Conservation (phyloP, 1,140 invertebrate species). For the Choristoneura fumiferana region DNA sequence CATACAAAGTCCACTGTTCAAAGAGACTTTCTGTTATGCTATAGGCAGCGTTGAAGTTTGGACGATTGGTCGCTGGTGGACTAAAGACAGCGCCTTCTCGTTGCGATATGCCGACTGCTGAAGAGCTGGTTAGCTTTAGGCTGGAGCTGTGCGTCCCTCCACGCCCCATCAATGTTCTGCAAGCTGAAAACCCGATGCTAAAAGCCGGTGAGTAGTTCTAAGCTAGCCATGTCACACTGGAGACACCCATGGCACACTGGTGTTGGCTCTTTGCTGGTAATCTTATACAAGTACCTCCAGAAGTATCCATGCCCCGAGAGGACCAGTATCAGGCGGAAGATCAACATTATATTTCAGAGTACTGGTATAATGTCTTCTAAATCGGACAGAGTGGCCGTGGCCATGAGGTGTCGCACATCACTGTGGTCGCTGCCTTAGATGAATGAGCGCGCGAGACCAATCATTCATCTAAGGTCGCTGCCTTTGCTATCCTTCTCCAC, state of each 20-base stretch:
- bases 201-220: neutral
- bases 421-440: no score
- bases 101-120: slow-evolving; percentile 38
- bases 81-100: slow-evolving; percentile 27
- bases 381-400: neutral
- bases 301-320: neutral
- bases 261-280: neutral
- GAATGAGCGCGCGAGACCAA: no score
- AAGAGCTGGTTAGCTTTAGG: slow-evolving; percentile 46
- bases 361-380: no score
- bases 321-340: neutral
- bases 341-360: neutral
- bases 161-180: slow-evolving; percentile 11
- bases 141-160: slow-evolving; percentile 46
- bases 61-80: slow-evolving; percentile 37
- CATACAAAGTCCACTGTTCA: no score
- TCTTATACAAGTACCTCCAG: neutral
- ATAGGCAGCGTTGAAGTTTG: slow-evolving; percentile 50
- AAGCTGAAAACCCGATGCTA: neutral
- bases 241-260: neutral
- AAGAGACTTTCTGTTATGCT: no score
- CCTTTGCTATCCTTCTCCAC: no score
- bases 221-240: neutral
- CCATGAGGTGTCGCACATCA: no score
- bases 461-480: no score